Conservation (phyloP, 2,113 vertebrate species). For the Nettapus auritus region DNA sequence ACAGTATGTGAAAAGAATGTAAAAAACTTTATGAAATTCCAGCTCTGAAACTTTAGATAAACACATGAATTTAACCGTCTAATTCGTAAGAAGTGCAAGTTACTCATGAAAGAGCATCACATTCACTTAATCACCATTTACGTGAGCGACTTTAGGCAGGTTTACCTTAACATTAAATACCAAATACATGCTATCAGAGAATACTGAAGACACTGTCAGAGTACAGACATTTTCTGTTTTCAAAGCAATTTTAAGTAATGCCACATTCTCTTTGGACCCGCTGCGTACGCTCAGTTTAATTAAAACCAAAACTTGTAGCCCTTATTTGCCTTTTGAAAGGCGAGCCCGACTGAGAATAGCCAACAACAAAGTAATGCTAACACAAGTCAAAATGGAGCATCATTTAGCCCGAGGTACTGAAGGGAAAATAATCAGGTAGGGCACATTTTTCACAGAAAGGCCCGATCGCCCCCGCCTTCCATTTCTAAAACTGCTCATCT, state of each 20-base stretch:
- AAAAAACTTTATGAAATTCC: background rate
- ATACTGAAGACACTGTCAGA: background rate
- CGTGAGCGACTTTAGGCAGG: background rate
- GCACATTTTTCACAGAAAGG: background rate
- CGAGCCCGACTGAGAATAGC: conserved; percentile 26
- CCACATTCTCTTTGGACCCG: background rate
- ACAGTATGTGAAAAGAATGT: background rate
- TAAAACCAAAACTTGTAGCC: conserved; percentile 14
- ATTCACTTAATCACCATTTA: background rate
- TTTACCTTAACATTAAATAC: background rate
- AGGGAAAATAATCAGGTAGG: background rate
- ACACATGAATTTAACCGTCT: background rate
- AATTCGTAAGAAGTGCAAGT: background rate
- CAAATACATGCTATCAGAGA: background rate
- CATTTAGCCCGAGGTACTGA: background rate
- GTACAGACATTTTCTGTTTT: conserved; percentile 37
- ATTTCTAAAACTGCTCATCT: background rate
- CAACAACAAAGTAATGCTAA: background rate
- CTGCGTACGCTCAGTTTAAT: conserved; percentile 18
- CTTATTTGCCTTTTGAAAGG: background rate
- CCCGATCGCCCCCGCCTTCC: background rate
- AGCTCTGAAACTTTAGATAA: background rate
- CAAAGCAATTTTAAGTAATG: background rate
- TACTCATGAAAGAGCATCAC: background rate
- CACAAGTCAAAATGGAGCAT: background rate